Evolutionary conservation across 2,888 invertebrate genomes (phyloP), one percentile per base, ranked within the genome.

Genomic region (Oxystoma pomonae): DNA sequence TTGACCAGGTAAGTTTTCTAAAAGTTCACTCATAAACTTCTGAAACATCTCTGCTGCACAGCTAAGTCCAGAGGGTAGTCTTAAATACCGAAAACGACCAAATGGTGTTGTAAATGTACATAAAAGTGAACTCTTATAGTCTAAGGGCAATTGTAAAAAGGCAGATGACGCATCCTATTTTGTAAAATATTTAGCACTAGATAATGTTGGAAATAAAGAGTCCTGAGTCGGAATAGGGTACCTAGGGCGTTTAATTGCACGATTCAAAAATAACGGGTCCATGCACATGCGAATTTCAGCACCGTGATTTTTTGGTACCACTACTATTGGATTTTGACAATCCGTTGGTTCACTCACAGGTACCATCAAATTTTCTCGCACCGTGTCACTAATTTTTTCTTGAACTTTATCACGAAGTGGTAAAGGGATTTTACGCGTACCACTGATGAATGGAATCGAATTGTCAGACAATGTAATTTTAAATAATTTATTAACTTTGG

Each of bases 321-420:
- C 19, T 16, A 56, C 19, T 16, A 2, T 16, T n/a, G n/a, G 17
- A 5, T 22, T 9, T 49, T 49, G 1, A 22, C 58, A 16, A 49
- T 49, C 16, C 22, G 58, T 58, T 12, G 58, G 58, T 58, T 58
- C 58, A 49, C 50, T 58, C 5, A 58, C 58, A 5, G 58, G 58
- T 16, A 58, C 7, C 7, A 35, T 35, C n/a, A 49, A n/a, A 17
- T 58, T 58, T 2, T 58, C 18, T 2, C 16, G 2, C 7, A 58
- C 58, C 58, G 49, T 22, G n/a, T 58, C 12, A 16, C 49, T 16
- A 58, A 58, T 5, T 49, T 58, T 58, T 5, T 58, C 50, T 17
- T 65, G 61, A 12, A 65, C 61, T 59, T 65, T 67, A n/a, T 60
- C 20, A 52, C 59, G 55, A 22, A 65, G 58, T 2, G 65, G 60